Base-by-base conservation (phyloP, 1,140 invertebrate genomes). In the Oncopodura yosiiana region DNA sequence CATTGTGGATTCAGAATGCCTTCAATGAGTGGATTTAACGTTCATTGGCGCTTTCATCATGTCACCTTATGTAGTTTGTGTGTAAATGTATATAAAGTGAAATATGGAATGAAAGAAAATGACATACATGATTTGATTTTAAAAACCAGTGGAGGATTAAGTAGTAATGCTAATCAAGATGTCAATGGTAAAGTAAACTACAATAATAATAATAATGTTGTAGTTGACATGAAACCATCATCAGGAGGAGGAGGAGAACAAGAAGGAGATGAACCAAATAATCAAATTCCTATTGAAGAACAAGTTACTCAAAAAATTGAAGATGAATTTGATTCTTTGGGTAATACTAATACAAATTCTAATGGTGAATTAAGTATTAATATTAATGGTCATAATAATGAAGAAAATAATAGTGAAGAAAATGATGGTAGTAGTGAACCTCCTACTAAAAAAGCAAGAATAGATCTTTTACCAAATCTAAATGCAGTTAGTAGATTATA, bases 21-120 rank as follows among this genome's bases (percentile, higher is more conserved):
- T 3, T 57, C 59, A 12, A 49, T 60, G 36, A 56, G 60, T 39
- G 43, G 52, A 6, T 66, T 65, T 37, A 64, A 61, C 30, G 42
- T 64, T 18, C 68, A 69, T 37, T 68, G 65, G 66, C 56, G 62
- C n/a, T 58, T 53, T 26, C 68, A 69, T 42, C 68, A 69, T 55
- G 32, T 41, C 3, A 61, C 63, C 21, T 45, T 68, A n/a, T 69
- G 68, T 38, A 58, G 61, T 26, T 52, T 65, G 2, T 69, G 68
- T 56, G 59, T 66, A 4, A 58, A 64, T 30, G 61, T 69, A 9
- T 68, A 68, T 52, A 64, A 64, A 27, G 57, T 62, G 9, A 62
- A 66, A 19, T 69, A 66, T 60, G 66, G 62, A 26, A 61, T 66
- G 21, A 66, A 67, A 38, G 64, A 65, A 23, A 46, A 44, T 11